These are phyloP conservation scores for Tipula unca DNA, from an alignment of 2,888 invertebrate species.

Conservation along the genomic window DNA sequence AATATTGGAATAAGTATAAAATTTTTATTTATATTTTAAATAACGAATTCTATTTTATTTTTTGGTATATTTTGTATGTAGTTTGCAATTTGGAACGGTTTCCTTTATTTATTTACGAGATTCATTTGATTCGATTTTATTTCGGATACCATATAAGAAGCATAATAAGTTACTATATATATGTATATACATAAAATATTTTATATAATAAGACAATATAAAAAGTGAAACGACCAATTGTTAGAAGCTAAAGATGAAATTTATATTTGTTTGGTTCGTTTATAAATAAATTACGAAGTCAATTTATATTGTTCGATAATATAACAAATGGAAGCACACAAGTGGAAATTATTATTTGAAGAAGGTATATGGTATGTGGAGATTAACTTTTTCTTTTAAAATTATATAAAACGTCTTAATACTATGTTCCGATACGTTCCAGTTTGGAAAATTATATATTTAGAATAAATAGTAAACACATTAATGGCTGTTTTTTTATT, in stretches of 20 bases:
- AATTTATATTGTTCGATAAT: neutral
- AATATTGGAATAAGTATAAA: neutral
- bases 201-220: neutral
- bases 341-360: too few species aligned
- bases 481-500: too few species aligned
- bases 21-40: neutral
- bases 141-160: neutral
- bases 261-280: neutral
- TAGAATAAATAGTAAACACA: too few species aligned
- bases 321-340: neutral
- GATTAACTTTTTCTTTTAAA: too few species aligned
- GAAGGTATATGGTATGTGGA: too few species aligned
- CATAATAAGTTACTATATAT: neutral
- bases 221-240: neutral
- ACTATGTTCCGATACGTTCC: too few species aligned
- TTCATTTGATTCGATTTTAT: slow-evolving; percentile 3
- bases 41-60: neutral
- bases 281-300: neutral
- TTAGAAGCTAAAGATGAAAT: neutral
- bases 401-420: too few species aligned
- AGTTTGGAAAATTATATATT: too few species aligned
- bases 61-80: neutral
- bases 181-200: neutral
- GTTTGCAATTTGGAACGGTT: neutral
- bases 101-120: neutral